Evolutionary conservation across 1,140 invertebrate species (phyloP), one percentile per base, ranked within the genome.

Genomic region (Orchesella cincta): DNA sequence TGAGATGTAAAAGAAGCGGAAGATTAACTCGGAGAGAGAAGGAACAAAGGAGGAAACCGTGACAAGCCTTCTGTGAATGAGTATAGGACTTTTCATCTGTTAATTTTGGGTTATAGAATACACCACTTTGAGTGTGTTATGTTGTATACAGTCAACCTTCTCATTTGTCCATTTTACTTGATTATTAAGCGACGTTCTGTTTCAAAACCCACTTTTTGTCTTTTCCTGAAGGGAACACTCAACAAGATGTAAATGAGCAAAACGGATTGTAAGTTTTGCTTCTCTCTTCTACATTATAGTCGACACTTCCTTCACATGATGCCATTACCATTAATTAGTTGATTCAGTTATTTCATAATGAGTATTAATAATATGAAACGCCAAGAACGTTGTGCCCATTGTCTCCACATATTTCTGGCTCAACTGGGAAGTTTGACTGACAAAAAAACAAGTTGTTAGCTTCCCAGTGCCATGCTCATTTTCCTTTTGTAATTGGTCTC

Each of bases 401-500:
- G n/a, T n/a, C n/a, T n/a, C n/a, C n/a, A n/a, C n/a, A n/a, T n/a
- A n/a, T n/a, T n/a, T n/a, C n/a, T n/a, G n/a, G n/a, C n/a, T 20
- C 39, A 8, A 46, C 8, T 46, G 39, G 39, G 20, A 12, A 12
- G 20, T 46, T 12, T 46, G 39, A 46, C 39, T 12, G 39, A 46
- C 8, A 46, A 46, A 62, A 62, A 62, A 62, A 62, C 20, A 12
- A 8, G 8, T 46, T 46, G 39, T 46, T n/a, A 62, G 23, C 26
- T 28, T 62, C 16, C 14, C 12, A 31, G 26, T 67, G 62, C 31
- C n/a, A 8, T 18, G 12, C 62, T 67, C 62, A 33, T 67, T 67
- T 18, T 67, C 62, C 12, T 67, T n/a, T 2, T 67, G 29, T 67
- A 67, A 67, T 67, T 67, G 62, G 62, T 67, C 62, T 31, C 62